Base-by-base conservation (phyloP, 2,888 invertebrate genomes). In the Dastarcus helophoroides region DNA sequence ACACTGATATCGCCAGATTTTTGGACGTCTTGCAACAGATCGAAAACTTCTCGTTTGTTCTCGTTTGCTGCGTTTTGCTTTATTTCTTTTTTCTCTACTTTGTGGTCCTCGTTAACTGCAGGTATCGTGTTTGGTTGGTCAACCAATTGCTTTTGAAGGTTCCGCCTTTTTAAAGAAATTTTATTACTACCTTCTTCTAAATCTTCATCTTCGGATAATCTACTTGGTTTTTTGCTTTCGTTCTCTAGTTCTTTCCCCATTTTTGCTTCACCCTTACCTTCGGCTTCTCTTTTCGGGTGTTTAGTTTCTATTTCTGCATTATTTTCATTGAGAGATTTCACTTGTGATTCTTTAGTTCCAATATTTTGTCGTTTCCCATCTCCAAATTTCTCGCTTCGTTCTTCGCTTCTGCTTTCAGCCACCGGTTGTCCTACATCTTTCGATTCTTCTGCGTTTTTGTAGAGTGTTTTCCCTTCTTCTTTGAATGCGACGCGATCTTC, bases 61-160 rank as follows among this genome's bases (percentile, higher is more conserved):
- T 19, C 19, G n/a, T 7, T 19, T 8, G 6, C 8, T 19, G 19
- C 19, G 6, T 19, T 8, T 19, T 8, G 19, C 19, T 7, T 7
- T 19, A 19, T 19, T 19, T 19, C 19, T 7, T 8, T 6, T 19
- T 19, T 19, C 5, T 29, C 17, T 6, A 10, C 3, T 12, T 23
- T 32, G 6, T 32, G 16, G 2, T 23, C 28, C 6, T 4, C 8
- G 14, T n/a, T 8, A 9, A n/a, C n/a, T n/a, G n/a, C n/a, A n/a
- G n/a, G n/a, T n/a, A n/a, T n/a, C n/a, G n/a, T n/a, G n/a, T n/a
- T n/a, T n/a, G n/a, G n/a, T n/a, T n/a, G n/a, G n/a, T n/a, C n/a
- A n/a, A n/a, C n/a, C n/a, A n/a, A n/a, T n/a, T n/a, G n/a, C n/a
- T n/a, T n/a, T n/a, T n/a, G n/a, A n/a, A n/a, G n/a, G n/a, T n/a